A percentile compares a stretch with the other conserved stretches of the same genome.
phyloP scores from a whole-genome alignment of 2,888 invertebrate species.

The Trachelus tabidus region DNA sequence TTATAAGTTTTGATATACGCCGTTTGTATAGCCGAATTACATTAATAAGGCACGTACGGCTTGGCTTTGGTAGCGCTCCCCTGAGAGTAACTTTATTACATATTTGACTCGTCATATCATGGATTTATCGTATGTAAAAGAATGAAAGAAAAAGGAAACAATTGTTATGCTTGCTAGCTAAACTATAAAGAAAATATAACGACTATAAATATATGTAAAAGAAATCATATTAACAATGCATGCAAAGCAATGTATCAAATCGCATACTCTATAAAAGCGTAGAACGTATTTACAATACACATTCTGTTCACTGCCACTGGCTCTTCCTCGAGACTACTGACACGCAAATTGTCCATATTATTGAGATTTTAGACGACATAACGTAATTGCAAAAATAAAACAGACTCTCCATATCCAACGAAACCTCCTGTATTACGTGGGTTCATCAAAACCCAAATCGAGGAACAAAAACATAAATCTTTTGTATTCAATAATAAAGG shows the following conservation, averaged over 20 bases:
- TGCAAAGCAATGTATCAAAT: slow-evolving; percentile 63
- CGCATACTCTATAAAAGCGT: slow-evolving; percentile 57
- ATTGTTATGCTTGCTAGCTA: slow-evolving; percentile 63
- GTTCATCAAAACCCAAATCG: slow-evolving; percentile 24
- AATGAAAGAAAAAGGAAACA: slow-evolving; percentile 36
- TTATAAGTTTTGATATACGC: slow-evolving; percentile 64
- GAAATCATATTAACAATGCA: slow-evolving; percentile 56
- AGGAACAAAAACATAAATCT: slow-evolving; percentile 26
- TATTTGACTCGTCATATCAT: slow-evolving; percentile 62
- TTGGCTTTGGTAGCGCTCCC: slow-evolving; percentile 50
- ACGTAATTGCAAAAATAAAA: slow-evolving; percentile 17
- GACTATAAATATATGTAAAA: slow-evolving; percentile 41
- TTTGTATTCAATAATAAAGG: slow-evolving; percentile 45
- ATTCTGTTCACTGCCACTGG: slow-evolving; percentile 61
- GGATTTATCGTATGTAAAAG: slow-evolving; percentile 45
- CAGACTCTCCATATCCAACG: slow-evolving; percentile 9
- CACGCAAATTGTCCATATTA: slow-evolving; percentile 30
- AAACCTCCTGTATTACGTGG: slow-evolving; percentile 22
- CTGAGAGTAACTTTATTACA: slow-evolving; percentile 53
- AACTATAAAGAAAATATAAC: slow-evolving; percentile 34
- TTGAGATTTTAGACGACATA: slow-evolving; percentile 33
- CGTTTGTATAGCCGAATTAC: slow-evolving; percentile 56
- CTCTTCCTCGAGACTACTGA: slow-evolving; percentile 47
- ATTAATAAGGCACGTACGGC: slow-evolving; percentile 49
- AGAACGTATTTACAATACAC: slow-evolving; percentile 48